Evolutionary conservation across 2,113 vertebrate species (phyloP).

Genomic region (Alectura lathami): DNA sequence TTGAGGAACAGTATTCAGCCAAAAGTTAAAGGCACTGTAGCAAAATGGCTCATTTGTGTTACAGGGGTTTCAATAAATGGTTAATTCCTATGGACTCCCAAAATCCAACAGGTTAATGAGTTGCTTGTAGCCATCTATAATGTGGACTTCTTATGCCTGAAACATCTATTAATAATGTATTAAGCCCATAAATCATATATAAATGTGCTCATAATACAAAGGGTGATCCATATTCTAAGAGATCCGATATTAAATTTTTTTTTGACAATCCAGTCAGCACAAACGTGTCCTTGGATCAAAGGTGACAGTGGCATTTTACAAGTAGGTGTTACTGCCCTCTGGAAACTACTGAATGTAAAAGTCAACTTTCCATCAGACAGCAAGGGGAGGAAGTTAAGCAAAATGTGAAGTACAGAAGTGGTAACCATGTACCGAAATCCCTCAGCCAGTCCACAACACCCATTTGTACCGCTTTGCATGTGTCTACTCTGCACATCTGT

Average conservation of each 20-base stretch:
- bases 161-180: conserved; percentile 38
- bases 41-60: background rate
- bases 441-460: background rate
- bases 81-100: background rate
- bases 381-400: background rate
- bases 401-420: background rate
- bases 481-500: background rate
- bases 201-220: background rate
- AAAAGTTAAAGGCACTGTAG: background rate
- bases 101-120: conserved; percentile 32
- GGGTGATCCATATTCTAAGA: background rate
- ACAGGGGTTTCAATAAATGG: background rate
- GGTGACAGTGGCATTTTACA: background rate
- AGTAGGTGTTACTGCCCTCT: background rate
- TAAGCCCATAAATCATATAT: background rate
- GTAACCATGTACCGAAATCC: background rate
- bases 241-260: conserved; percentile 5
- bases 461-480: background rate
- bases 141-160: background rate
- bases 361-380: background rate
- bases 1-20: background rate
- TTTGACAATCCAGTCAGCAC: conserved; percentile 12
- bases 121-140: conserved; percentile 8
- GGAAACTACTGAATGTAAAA: background rate
- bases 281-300: conserved; percentile 20